Base-by-base conservation (phyloP, 2,113 vertebrate genomes). In the Agapornis roseicollis region DNA sequence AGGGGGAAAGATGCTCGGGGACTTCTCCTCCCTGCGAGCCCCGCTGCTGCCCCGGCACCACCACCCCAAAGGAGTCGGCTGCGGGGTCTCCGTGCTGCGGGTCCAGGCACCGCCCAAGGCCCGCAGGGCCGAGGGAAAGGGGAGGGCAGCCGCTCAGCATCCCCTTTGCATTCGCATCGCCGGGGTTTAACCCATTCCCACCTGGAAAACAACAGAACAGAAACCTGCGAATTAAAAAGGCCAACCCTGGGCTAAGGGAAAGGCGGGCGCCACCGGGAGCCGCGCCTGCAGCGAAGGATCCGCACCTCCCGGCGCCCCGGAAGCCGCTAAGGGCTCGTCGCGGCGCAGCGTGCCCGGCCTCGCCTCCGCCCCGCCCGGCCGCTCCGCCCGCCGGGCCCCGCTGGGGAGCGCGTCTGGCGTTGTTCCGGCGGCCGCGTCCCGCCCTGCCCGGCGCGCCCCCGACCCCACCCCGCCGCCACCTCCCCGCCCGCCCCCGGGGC, bases 401-500 rank as follows among this genome's bases (percentile, higher is more conserved):
- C 44, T 46, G 55, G 44, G 23, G 47, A 44, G 61, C 49, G 77
- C 78, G 63, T 27, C 44, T 17, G 29, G 44, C 68, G 66, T 50
- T 42, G 56, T 42, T 42, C 80, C 80, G 55, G 55, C 24, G 29
- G 52, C 64, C 61, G 22, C 44, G 29, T 42, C 83, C 52, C n/a
- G 52, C 64, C 33, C 64, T 46, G 55, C 73, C 47, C 73, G 73
- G 24, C 73, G 64, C 73, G 37, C 64, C 46, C 72, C 66, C 56
- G 64, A 46, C 44, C 44, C 44, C 44, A 28, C 46, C 49, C 68
- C 64, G 56, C 78, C 60, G 37, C 53, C 63, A 10, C 70, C 79
- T 52, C 65, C 69, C 84, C 69, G 92, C 73, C 49, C 84, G 92
- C 71, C 93, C 94, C 94, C 90, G 85, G 95, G 92, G 92, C 89